Evolutionary conservation across 2,113 vertebrate species (phyloP), one percentile per base, ranked within the genome.

Genomic region (Zosterops lateralis): DNA sequence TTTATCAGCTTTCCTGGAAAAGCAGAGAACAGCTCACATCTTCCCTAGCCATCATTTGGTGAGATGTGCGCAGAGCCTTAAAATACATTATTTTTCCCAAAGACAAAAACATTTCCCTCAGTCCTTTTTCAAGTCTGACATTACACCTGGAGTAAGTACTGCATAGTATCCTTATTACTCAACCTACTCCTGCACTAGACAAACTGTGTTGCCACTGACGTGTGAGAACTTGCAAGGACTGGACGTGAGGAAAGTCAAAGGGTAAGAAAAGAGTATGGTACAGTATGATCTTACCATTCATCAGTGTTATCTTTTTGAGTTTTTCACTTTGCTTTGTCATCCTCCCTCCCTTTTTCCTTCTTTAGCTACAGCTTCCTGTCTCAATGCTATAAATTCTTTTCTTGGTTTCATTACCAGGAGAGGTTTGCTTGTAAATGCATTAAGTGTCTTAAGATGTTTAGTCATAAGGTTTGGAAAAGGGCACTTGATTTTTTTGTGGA

Each of bases 401-500:
- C 7, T 54, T 73, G 7, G 6, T 86, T 95, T 86, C 50, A 71
- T 53, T 75, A 58, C 21, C 62, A 94, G 45, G 17, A 40, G 31
- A 68, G 8, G 8, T 64, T 78, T 76, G 38, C 57, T 89, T 73
- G 38, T 86, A 79, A 95, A 85, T 80, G 24, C 34, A 73, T 71
- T 62, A 65, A 65, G 19, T 48, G 28, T 32, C 64, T 71, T 74
- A 36, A 71, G 57, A 47, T 18, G 11, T 72, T 84, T 36, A 68
- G 40, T 51, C 42, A 65, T 17, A 61, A 71, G 28, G 22, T 48
- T 14, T 48, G 29, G 61, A 60, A 92, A 93, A 73, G 12, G 9
- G 18, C 21, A 66, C 6, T 76, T 32, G 20, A 24, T 42, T 83
- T 72, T 61, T 48, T 10, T 2, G 12, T 28, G 32, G 36, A 74